Base-by-base conservation (phyloP, 2,888 invertebrate genomes). In the Apodemia duryi region DNA sequence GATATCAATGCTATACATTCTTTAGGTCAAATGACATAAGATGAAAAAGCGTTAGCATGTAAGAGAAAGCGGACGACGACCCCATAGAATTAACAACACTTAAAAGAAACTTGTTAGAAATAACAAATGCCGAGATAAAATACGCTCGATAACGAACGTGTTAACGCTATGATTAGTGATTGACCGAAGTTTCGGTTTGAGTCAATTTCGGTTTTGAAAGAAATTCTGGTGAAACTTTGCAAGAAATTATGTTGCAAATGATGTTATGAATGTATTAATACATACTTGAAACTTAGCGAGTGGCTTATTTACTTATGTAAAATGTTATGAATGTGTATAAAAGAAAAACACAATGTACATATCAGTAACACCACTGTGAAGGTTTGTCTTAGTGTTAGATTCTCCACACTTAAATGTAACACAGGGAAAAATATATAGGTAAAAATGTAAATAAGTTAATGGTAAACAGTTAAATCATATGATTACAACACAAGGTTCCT, bases 41-140 rank as follows among this genome's bases (percentile, higher is more conserved):
- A 81, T 78, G 76, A 77, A 77, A 78, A 79, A 79, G 78, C 78
- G 78, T 76, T 78, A 71, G 69, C 77, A 74, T 75, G 75, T 73
- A 71, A 74, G 84, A 85, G 88, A 88, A 87, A 87, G 87, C 84
- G 85, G 82, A 69, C 82, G 77, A 76, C 78, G 83, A 86, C 84
- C 85, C 78, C 67, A 46, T 57, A 68, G 62, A 60, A 62, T 66
- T 64, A 62, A 65, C 13, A 64, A 54, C 60, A 63, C 38, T 29
- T 29, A 57, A 57, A 57, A 57, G 54, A 57, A 29, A 57, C 54
- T 57, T 57, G 49, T 51, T 51, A 51, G 49, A 51, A 51, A 51
- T 51, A 51, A 51, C 21, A 13, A 46, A 51, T n/a, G 21, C 7
- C n/a, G 21, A 51, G 49, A 51, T 51, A 51, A 51, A 51, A 51